These are phyloP conservation scores for Polyommatus icarus DNA, from an alignment of 2,888 invertebrate genomes.

Conservation along the genomic window DNA sequence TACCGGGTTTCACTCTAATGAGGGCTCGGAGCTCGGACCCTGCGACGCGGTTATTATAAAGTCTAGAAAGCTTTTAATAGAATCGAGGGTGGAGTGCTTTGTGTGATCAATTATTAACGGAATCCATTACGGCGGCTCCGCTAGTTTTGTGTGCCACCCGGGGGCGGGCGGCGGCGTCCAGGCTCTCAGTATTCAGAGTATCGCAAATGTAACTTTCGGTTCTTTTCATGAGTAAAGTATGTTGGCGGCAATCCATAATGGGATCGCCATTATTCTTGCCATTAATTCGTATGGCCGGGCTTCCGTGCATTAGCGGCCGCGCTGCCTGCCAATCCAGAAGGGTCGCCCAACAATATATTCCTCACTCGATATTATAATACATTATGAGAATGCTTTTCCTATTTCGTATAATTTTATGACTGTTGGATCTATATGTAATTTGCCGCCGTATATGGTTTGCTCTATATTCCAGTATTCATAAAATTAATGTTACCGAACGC, in stretches of 20 bases:
- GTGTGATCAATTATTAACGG: slow-evolving; percentile 34
- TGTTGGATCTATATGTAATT: neutral
- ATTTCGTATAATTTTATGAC: neutral
- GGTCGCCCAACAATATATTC: slow-evolving; percentile 52
- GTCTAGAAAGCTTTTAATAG: slow-evolving; percentile 27
- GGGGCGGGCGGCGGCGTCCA: slow-evolving; percentile 54
- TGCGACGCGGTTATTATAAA: slow-evolving; percentile 11
- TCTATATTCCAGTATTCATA: neutral
- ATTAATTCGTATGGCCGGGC: slow-evolving; percentile 78
- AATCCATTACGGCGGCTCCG: slow-evolving; percentile 47
- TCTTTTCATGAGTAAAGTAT: slow-evolving; percentile 81
- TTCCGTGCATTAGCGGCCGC: slow-evolving; percentile 79
- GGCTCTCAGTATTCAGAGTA: slow-evolving; percentile 80
- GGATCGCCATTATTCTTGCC: slow-evolving; percentile 81
- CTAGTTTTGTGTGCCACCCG: slow-evolving; percentile 54
- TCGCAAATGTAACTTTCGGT: slow-evolving; percentile 81
- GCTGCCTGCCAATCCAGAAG: slow-evolving; percentile 72
- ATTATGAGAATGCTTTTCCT: slow-evolving; percentile 15
- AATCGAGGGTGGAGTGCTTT: slow-evolving; percentile 29
- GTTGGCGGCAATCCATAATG: slow-evolving; percentile 82
- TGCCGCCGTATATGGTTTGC: slow-evolving; percentile 8
- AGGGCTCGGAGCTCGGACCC: neutral
- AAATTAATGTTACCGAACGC: neutral
- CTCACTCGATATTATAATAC: slow-evolving; percentile 39
- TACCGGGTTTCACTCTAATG: neutral